Conservation (phyloP, 2,113 vertebrate species). For the Marmota monax region DNA sequence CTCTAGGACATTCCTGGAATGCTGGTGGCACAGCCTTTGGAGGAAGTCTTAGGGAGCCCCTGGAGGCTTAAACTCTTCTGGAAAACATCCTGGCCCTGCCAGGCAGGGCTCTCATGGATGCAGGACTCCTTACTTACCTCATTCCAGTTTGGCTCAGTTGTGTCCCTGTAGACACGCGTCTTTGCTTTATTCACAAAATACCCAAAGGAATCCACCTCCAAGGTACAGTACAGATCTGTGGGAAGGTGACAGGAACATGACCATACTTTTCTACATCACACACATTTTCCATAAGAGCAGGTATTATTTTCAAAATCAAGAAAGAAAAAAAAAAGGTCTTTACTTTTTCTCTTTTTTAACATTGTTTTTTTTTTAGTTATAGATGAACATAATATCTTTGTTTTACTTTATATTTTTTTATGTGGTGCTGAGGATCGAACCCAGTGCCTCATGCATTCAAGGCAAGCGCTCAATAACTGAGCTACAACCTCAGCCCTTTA, state of each 20-base stretch:
- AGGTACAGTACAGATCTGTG: conserved; percentile 95
- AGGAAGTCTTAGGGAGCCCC: conserved; percentile 5
- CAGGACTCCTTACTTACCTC: conserved; percentile 92
- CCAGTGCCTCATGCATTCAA: too few relatives aligned
- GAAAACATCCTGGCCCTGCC: neutral
- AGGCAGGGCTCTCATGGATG: neutral
- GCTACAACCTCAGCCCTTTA: too few relatives aligned
- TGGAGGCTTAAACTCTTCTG: neutral
- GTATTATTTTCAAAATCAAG: neutral
- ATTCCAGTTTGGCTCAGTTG: conserved; percentile 96
- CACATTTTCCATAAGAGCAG: neutral
- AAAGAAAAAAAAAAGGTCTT: neutral
- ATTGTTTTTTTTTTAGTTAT: neutral
- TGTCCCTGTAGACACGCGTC: conserved; percentile 95
- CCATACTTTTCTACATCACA: rapidly evolving
- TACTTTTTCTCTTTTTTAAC: neutral
- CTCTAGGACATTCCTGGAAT: conserved; percentile 41
- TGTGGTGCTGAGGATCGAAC: too few relatives aligned
- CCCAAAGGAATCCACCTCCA: conserved; percentile 97
- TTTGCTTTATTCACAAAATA: conserved; percentile 99
- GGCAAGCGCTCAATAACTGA: too few relatives aligned
- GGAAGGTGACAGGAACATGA: neutral
- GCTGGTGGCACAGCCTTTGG: neutral
- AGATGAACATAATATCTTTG: too few relatives aligned
- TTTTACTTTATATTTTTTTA: too few relatives aligned